Evolutionary conservation across 1,140 invertebrate species (phyloP), one percentile per base, ranked within the genome.

Genomic region (Glossosoma conforme): DNA sequence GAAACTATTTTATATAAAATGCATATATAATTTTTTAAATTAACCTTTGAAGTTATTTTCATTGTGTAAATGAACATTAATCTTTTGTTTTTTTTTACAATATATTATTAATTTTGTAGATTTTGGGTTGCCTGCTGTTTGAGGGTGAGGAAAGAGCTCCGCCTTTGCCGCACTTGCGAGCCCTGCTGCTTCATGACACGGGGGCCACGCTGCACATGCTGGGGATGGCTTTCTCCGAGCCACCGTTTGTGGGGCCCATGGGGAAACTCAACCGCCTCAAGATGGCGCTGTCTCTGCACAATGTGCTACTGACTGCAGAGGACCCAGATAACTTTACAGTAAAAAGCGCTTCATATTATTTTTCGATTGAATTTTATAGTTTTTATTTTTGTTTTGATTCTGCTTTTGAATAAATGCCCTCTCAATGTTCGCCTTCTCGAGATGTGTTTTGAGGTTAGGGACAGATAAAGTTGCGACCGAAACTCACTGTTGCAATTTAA

Each of bases 181-280:
- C 64, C 33, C 44, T 72, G 56, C 58, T 69, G 47, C 55, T 59
- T 30, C 71, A 74, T 56, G 71, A 74, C 43, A 63, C 67, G 38
- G 61, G 62, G 2, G 62, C 70, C 2, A 65, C 63, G 2, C 58
- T 68, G 18, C 64, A 68, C 14, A 62, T 74, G 56, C 60, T 74
- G 43, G 69, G 70, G 53, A 70, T 72, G 58, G 64, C 69, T 43
- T 62, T 66, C 38, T 64, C 65, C 5, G 68, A 70, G 10, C 68
- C 70, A 17, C 72, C 72, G 11, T 72, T 72, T 61, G 66, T 64
- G 14, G 72, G 72, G 19, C 70, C 72, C 35, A 66, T 72, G 46
- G 72, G 65, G 42, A 74, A 74, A 44, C 70, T 71, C 52, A 74
- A 74, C 50, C 59, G 69, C 0, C 61, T 74, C 32, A 58, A 68